Evolutionary conservation across 2,888 invertebrate species (phyloP).

Genomic region (Drosophila recens): DNA sequence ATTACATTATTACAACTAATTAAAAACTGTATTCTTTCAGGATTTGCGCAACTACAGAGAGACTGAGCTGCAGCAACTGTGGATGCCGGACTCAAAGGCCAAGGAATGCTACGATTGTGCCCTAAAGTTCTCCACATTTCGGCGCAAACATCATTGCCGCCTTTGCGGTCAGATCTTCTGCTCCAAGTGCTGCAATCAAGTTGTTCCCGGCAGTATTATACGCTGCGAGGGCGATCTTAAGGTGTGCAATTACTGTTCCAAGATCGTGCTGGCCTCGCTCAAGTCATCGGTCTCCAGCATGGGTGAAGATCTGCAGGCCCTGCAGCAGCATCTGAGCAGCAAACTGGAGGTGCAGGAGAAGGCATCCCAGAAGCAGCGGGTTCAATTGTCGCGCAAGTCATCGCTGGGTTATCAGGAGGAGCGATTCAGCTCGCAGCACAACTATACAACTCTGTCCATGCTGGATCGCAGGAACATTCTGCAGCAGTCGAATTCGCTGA

Average conservation of each 20-base stretch:
- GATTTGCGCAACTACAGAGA: constrained; percentile 84
- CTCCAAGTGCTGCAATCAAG: constrained; percentile 95
- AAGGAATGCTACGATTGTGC: constrained; percentile 99
- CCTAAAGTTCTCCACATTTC: constrained; percentile 96
- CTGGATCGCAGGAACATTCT: constrained; percentile 85
- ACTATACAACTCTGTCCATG: constrained; percentile 76
- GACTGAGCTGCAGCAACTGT: constrained; percentile 96
- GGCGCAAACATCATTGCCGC: constrained; percentile 97
- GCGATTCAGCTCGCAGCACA: constrained; percentile 82
- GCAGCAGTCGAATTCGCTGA: constrained; percentile 85
- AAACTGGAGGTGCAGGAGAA: constrained; percentile 80
- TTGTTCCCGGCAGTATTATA: constrained; percentile 94
- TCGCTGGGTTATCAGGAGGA: constrained; percentile 92
- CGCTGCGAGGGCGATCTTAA: constrained; percentile 93
- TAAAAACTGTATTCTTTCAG: constrained; percentile 48
- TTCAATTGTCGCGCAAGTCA: constrained; percentile 86
- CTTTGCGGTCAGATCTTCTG: constrained; percentile 99
- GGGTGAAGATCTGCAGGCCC: constrained; percentile 90
- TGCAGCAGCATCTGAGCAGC: constrained; percentile 91
- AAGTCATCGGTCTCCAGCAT: constrained; percentile 91
- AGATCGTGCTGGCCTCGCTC: constrained; percentile 95
- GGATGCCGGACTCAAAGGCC: constrained; percentile 99
- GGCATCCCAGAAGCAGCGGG: constrained; percentile 56
- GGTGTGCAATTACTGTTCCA: constrained; percentile 98
- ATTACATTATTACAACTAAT: too few relatives aligned